Base-by-base conservation (phyloP, 2,888 invertebrate species). In the Xanthorhoe spadicearia region DNA sequence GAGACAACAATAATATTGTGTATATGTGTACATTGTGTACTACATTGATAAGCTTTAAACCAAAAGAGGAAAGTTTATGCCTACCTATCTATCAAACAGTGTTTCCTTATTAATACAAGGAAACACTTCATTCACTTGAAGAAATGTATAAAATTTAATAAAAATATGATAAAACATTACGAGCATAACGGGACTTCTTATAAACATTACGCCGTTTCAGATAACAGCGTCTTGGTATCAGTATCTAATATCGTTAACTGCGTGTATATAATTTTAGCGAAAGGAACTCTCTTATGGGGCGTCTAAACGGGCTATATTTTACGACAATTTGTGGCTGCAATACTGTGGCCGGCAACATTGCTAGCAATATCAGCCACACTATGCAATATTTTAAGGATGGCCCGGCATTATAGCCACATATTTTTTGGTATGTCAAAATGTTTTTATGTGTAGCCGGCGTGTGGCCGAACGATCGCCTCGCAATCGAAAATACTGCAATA, bases 231-330 rank as follows among this genome's bases (percentile, higher is more conserved):
- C 53, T 53, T 58, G 56, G 67, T 56, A 60, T 43, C 38, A 43
- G 38, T 43, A 13, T 43, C 38, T 43, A 69, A 68, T 71, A 71
- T 57, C 62, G 62, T 50, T 72, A 68, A 74, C 73, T 73, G 72
- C 64, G 70, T 66, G 68, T 73, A 71, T 73, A 71, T 74, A 79
- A 77, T 73, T 82, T 80, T 76, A 77, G 79, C 75, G 52, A 66
- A 67, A 72, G 63, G 69, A 62, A 68, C 70, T 65, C 77, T 70
- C 58, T 73, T n/a, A n/a, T n/a, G n/a, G n/a, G n/a, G n/a, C n/a
- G n/a, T n/a, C n/a, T n/a, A n/a, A n/a, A n/a, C n/a, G n/a, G n/a
- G n/a, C n/a, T n/a, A n/a, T n/a, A n/a, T n/a, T n/a, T n/a, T n/a
- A n/a, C n/a, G n/a, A n/a, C n/a, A n/a, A n/a, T n/a, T n/a, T n/a